Base-by-base conservation (phyloP, 53 echinoderm and acorn worm species). In the Glandiceps talaboti region DNA sequence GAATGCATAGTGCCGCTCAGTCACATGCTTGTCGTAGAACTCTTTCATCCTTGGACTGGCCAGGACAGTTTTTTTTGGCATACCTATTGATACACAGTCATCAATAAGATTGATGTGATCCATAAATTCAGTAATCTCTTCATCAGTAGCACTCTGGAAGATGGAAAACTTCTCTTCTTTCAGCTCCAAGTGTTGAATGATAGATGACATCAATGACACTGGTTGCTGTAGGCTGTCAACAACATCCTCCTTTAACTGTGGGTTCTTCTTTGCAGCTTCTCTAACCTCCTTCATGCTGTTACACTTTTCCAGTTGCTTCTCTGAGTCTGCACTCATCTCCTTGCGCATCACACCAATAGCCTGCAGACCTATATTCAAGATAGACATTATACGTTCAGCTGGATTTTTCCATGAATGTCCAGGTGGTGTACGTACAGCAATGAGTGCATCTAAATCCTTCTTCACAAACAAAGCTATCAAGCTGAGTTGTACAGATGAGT, bases 391-490 rank as follows among this genome's bases (percentile, higher is more conserved):
- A 1, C 83, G n/a, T 72, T 83, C 83, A 27, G 30, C 83, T 14
- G 83, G 83, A 29, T 83, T 30, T 26, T 83, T 83, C 83, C 83
- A 83, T 0, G 14, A 28, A 77, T 82, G 33, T 0, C 75, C 1
- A 0, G 83, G 83, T 20, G 83, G 83, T 27, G 83, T 82, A 0
- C 76, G 0, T 0, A 32, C 76, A 12, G 76, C 76, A 14, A 14
- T 45, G 64, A 77, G 1, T 26, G 30, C 29, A 77, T 77, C 77
- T 1, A 77, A 20, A 20, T 77, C 77, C 1, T 29, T 25, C n/a
- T 25, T 33, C 0, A 64, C 29, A 6, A 77, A 83, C 1, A 83
- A 26, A 26, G 73, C 29, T 1, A 83, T 77, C 1, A 83, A 30
- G 25, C 73, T 25, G 28, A 73, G 29, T 30, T 83, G 83, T 1